phyloP scores from a whole-genome alignment of 1,140 invertebrate species.

The Cyclargus thomasi region DNA sequence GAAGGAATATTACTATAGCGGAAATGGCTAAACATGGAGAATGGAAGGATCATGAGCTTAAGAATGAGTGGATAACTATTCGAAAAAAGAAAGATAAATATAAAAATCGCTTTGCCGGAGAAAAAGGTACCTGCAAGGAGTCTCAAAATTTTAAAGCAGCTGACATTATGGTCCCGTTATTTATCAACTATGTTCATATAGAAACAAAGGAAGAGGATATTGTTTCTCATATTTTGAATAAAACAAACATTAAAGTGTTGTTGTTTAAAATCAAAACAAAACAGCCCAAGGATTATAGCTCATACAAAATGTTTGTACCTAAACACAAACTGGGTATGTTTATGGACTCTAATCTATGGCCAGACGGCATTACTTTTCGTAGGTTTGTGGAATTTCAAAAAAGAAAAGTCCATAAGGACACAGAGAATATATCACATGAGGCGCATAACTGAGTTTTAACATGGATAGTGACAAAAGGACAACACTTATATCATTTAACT shows the following conservation, averaged over 20 bases:
- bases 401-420: neutral
- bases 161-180: neutral
- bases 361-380: too few species aligned
- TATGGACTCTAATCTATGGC: conserved; percentile 21
- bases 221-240: neutral
- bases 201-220: neutral
- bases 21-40: neutral
- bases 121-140: neutral
- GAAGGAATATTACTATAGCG: neutral
- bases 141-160: neutral
- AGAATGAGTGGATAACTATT: neutral
- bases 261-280: neutral
- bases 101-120: neutral
- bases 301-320: conserved; percentile 17
- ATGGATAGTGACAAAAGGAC: neutral
- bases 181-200: neutral
- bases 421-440: neutral
- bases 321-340: conserved; percentile 20
- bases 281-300: neutral
- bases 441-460: neutral
- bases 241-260: too few species aligned
- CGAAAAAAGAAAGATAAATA: neutral
- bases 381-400: conserved; percentile 22
- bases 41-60: neutral
- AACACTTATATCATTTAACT: too few species aligned